These are phyloP conservation scores for Tetragonisca angustula DNA, from an alignment of 2,888 invertebrate genomes.

Conservation along the genomic window DNA sequence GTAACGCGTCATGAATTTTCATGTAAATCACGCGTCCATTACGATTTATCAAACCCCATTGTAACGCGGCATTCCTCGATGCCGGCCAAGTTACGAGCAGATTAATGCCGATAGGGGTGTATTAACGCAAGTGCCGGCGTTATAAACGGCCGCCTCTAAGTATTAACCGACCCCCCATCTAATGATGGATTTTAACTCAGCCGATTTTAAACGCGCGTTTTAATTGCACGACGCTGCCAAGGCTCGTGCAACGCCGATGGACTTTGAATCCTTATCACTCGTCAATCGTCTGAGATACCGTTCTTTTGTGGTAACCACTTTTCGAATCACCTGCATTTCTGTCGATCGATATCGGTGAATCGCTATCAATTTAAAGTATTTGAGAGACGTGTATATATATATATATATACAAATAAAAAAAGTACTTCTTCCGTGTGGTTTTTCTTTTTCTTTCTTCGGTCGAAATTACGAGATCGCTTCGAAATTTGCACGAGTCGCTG, in stretches of 20 bases:
- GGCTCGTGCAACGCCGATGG: background rate
- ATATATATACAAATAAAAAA: no score
- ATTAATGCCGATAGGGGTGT: conserved; percentile 35
- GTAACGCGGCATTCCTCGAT: conserved; percentile 35
- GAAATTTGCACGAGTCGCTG: background rate
- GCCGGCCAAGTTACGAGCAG: conserved; percentile 34
- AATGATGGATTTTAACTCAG: conserved; percentile 28
- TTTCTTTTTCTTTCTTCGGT: background rate
- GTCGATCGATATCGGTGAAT: background rate
- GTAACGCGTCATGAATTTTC: conserved; percentile 52
- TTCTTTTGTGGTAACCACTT: background rate
- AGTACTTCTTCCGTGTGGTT: no score
- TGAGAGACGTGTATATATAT: background rate
- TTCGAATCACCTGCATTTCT: background rate
- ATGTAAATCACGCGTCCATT: conserved; percentile 44
- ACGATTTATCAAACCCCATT: conserved; percentile 44
- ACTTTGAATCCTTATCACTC: background rate
- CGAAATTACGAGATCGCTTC: background rate
- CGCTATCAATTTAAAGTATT: background rate
- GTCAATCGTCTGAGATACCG: conserved; percentile 5
- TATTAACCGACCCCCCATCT: conserved; percentile 21
- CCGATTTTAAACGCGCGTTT: conserved; percentile 18
- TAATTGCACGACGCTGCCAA: conserved; percentile 17
- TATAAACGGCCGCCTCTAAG: conserved; percentile 18
- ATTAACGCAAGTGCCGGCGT: conserved; percentile 30